Percentiles rank a stretch among this genome's conserved stretches.
These are phyloP conservation scores for Caenorhabditis drosophilae DNA, from an alignment of 2,888 invertebrate species.

Conservation along the genomic window DNA sequence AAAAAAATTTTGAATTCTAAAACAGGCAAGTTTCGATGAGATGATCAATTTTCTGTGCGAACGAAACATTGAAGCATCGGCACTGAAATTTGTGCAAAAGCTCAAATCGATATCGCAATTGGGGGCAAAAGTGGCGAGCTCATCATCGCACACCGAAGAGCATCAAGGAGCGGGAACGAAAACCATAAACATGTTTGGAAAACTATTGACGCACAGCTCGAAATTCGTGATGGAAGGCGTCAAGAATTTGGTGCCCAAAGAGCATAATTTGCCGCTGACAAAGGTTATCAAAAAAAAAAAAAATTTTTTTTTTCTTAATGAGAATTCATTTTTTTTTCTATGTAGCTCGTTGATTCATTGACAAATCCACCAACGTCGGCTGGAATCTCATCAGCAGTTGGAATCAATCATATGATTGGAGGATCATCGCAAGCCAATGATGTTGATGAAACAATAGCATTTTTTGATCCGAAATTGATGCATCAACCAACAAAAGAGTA, in stretches of 20 bases:
- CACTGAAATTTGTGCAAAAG: conserved; percentile 61
- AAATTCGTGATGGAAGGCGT: conserved; percentile 95
- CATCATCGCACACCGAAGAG: conserved; percentile 72
- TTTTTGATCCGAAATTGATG: conserved; percentile 92
- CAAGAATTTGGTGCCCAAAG: conserved; percentile 91
- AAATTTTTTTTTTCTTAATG: no score
- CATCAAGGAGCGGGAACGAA: conserved; percentile 86
- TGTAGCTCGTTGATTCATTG: conserved; percentile 62
- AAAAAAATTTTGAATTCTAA: no score
- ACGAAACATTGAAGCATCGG: conserved; percentile 56
- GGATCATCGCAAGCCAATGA: conserved; percentile 84
- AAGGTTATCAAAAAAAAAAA: conserved; percentile 62
- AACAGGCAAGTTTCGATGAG: conserved; percentile 52
- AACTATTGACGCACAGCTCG: conserved; percentile 92
- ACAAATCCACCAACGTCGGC: conserved; percentile 53
- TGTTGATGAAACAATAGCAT: conserved; percentile 82
- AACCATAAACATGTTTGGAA: conserved; percentile 93
- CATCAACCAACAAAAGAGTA: conserved; percentile 72
- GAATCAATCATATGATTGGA: conserved; percentile 79
- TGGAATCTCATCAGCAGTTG: conserved; percentile 40
- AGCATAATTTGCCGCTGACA: conserved; percentile 75
- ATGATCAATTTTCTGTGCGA: conserved; percentile 52
- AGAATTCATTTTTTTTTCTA: conserved; percentile 25
- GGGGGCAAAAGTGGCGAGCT: conserved; percentile 19
- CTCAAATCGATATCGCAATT: conserved; percentile 50